Conservation (phyloP, 2,113 vertebrate genomes). For the Microtus ochrogaster region DNA sequence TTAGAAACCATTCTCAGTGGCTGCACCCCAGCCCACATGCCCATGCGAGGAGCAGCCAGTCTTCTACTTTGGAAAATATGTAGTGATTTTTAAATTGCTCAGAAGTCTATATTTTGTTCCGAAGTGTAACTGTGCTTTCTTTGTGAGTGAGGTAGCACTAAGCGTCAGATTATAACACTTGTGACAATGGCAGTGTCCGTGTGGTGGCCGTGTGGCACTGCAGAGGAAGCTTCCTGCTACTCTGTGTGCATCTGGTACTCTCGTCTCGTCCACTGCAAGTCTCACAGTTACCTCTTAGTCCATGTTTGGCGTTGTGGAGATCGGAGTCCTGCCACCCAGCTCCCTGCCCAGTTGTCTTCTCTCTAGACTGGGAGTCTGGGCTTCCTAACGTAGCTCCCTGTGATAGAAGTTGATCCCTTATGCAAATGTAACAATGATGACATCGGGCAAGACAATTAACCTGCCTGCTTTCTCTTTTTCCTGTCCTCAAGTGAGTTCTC, state of each 20-base stretch:
- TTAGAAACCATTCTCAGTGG: not conserved
- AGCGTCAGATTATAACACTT: not conserved
- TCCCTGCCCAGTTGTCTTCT: not conserved
- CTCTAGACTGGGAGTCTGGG: not conserved
- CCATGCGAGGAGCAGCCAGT: fast-evolving
- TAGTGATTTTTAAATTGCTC: not conserved
- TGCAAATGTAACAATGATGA: not conserved
- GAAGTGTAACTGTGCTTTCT: not conserved
- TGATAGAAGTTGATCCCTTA: fast-evolving
- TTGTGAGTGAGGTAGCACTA: not conserved
- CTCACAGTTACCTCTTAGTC: not conserved
- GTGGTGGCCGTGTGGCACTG: fast-evolving
- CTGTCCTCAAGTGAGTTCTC: not conserved
- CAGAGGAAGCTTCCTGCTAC: not conserved
- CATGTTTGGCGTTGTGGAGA: not conserved
- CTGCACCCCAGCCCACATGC: not conserved
- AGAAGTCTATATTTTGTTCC: not conserved
- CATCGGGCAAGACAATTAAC: not conserved
- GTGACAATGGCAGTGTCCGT: fast-evolving
- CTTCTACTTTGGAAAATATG: not conserved
- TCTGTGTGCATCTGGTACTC: not conserved
- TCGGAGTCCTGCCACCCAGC: too few relatives aligned
- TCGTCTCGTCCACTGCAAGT: not conserved
- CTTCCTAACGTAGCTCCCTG: not conserved
- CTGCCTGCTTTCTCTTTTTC: not conserved